These are phyloP conservation scores for Xylophagus ater DNA, from an alignment of 2,888 invertebrate species.

Conservation along the genomic window DNA sequence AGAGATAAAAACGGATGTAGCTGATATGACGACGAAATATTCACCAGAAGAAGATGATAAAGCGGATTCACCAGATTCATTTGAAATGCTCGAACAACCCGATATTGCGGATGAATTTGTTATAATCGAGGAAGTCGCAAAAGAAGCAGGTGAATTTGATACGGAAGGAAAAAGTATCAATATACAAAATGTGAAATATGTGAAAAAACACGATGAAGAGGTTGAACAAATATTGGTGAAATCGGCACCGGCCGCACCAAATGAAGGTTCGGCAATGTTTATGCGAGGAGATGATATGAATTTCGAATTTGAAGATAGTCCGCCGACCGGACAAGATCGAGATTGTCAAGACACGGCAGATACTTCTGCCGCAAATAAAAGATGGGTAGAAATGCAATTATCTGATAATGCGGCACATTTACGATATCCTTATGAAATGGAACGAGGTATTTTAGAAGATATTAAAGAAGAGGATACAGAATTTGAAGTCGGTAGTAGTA, in stretches of 20 bases:
- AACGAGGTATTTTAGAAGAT: slow-evolving; percentile 75
- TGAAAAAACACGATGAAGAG: slow-evolving; percentile 55
- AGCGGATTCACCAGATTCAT: slow-evolving; percentile 72
- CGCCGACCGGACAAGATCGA: slow-evolving; percentile 38
- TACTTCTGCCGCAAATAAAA: slow-evolving; percentile 62
- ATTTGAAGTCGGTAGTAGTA: slow-evolving; percentile 67
- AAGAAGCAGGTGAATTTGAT: slow-evolving; percentile 73
- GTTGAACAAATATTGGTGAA: slow-evolving; percentile 59
- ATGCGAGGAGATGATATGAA: slow-evolving; percentile 50
- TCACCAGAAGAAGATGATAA: slow-evolving; percentile 45
- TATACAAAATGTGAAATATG: slow-evolving; percentile 46
- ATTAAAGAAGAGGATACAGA: slow-evolving; percentile 90
- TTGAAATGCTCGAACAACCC: slow-evolving; percentile 78
- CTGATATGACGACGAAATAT: slow-evolving; percentile 52
- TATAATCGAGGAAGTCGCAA: slow-evolving; percentile 78
- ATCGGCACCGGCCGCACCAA: slow-evolving; percentile 53
- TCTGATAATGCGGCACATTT: slow-evolving; percentile 46
- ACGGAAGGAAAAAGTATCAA: slow-evolving; percentile 70
- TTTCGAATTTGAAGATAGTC: slow-evolving; percentile 60
- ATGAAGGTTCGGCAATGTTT: slow-evolving; percentile 47
- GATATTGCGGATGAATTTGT: slow-evolving; percentile 80
- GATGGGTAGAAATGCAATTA: slow-evolving; percentile 85
- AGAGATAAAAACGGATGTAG: slow-evolving; percentile 45
- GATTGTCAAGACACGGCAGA: slow-evolving; percentile 50
- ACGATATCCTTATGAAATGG: slow-evolving; percentile 66